phyloP scores from a whole-genome alignment of 1,140 invertebrate species.

The Diachasmimorpha longicaudata region DNA sequence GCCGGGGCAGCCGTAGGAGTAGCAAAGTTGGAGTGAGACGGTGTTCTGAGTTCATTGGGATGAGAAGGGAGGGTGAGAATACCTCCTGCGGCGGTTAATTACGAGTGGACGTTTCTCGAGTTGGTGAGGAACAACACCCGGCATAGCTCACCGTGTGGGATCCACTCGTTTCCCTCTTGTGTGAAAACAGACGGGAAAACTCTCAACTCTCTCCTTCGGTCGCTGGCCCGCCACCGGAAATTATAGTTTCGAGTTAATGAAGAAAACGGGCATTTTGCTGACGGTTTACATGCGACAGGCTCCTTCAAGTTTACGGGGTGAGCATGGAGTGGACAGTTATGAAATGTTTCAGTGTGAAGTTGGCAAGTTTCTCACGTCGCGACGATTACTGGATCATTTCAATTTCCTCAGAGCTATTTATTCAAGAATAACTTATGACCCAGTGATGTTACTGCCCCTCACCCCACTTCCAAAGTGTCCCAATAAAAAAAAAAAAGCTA shows the following conservation, averaged over 20 bases:
- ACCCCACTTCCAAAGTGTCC: too few relatives aligned
- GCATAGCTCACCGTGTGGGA: not conserved
- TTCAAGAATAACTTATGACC: too few relatives aligned
- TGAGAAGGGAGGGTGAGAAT: not conserved
- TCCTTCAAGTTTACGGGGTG: not conserved
- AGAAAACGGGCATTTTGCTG: constrained; percentile 15
- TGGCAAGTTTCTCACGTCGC: too few relatives aligned
- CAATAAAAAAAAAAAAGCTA: not conserved
- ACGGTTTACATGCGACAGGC: not conserved
- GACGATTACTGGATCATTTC: not conserved
- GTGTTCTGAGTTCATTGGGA: not conserved
- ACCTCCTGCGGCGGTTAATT: constrained; percentile 9
- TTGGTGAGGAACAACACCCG: not conserved
- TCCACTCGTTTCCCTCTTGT: not conserved
- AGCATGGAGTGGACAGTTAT: not conserved
- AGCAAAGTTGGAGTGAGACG: not conserved
- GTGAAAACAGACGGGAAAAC: not conserved
- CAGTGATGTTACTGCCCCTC: not conserved
- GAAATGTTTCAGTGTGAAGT: not conserved
- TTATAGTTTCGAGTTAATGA: constrained; percentile 26
- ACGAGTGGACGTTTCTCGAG: not conserved
- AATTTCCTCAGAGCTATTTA: not conserved
- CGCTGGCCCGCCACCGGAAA: constrained; percentile 1
- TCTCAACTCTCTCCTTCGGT: not conserved
- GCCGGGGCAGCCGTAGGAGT: not conserved